A percentile compares a stretch with the other conserved stretches of the same genome.
Evolutionary conservation across 1,140 invertebrate species (phyloP).

Genomic region (Drosophila sturtevanti): DNA sequence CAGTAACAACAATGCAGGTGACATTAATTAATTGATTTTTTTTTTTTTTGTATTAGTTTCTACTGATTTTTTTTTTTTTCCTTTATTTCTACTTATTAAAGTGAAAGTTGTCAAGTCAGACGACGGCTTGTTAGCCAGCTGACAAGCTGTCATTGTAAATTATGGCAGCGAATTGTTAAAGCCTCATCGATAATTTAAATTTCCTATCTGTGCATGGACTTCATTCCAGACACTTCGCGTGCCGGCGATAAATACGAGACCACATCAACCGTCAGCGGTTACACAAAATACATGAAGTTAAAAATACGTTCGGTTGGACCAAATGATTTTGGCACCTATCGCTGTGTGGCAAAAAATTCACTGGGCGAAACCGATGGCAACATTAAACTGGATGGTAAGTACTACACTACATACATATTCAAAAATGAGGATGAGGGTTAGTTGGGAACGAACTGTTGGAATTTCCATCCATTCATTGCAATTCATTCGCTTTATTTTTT

Average conservation of each 20-base stretch:
- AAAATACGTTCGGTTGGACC: constrained; percentile 91
- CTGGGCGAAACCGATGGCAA: constrained; percentile 95
- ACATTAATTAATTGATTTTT: constrained; percentile 81
- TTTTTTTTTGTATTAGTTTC: neutral
- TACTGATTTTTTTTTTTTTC: neutral
- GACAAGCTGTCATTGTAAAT: constrained; percentile 14
- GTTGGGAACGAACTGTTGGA: too few species aligned
- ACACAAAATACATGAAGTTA: constrained; percentile 94
- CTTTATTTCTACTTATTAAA: constrained; percentile 8
- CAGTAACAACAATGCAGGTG: constrained; percentile 53
- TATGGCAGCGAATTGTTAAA: constrained; percentile 27
- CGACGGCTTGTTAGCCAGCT: neutral
- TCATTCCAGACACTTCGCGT: constrained; percentile 73
- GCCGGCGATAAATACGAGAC: constrained; percentile 94
- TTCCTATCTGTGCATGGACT: constrained; percentile 25
- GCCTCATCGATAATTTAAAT: constrained; percentile 29
- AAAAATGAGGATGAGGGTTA: too few species aligned
- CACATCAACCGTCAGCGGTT: constrained; percentile 89
- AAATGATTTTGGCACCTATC: constrained; percentile 93
- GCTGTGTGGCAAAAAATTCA: constrained; percentile 97
- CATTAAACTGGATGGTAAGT: constrained; percentile 95
- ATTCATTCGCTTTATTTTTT: neutral
- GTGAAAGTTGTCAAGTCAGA: constrained; percentile 35
- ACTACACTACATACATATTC: neutral
- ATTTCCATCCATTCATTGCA: neutral